Evolutionary conservation across 2,113 vertebrate genomes (phyloP), one percentile per base, ranked within the genome.

Genomic region (Mola mola): DNA sequence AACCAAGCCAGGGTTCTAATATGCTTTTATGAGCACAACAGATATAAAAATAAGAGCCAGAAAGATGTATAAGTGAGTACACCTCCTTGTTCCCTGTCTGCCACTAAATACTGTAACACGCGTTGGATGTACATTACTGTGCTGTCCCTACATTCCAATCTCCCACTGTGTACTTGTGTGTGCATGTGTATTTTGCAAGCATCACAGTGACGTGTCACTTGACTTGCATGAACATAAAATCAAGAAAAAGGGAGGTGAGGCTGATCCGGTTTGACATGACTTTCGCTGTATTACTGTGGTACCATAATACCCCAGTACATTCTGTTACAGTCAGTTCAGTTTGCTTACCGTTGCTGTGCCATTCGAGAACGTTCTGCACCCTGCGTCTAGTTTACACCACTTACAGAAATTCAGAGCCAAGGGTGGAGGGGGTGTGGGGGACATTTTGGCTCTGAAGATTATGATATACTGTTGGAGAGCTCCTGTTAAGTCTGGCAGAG

Each of bases 181-280:
- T 28, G 26, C 8, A 8, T n/a, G n/a, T n/a, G n/a, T n/a, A n/a
- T n/a, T n/a, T n/a, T 48, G 31, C 68, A 40, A 49, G 68, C 57
- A 21, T 42, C 55, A 66, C 50, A 16, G 50, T 76, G 64, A 82
- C 24, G 50, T 69, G 72, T 85, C 68, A 57, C 47, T 77, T 78
- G 74, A 0, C 34, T 40, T 19, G 36, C n/a, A 51, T 62, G 51
- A 36, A 40, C 48, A 71, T 47, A 8, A 50, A 52, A 61, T 55
- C 47, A 37, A 47, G 42, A 60, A n/a, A 53, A 40, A 73, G 49
- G 53, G 34, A 5, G 13, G 26, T 24, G 43, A 59, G 28, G 48
- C 66, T 73, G 60, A 72, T 61, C 58, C 53, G 61, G 51, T 74
- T 56, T 73, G 60, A 66, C 64, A 65, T 52, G 33, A 58, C 46